Evolutionary conservation across 23 tunicate genomes (phyloP), one percentile per base, ranked within the genome.

Genomic region (Styela clava): DNA sequence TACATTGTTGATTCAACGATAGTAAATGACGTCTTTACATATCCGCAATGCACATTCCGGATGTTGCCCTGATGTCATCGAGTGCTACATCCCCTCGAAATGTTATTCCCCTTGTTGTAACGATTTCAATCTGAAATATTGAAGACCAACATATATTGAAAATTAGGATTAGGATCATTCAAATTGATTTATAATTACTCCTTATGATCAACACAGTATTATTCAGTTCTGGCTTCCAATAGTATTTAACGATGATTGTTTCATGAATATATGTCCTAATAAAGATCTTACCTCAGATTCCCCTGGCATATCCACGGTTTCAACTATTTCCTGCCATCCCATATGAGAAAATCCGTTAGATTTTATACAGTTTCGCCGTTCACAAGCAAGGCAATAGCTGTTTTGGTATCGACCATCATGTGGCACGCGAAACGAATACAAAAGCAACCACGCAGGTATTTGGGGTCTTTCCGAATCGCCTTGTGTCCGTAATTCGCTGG

Each of bases 41-140:
- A 52, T 76, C 81, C 12, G 69, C 85, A 23, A 32, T 27, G 5
- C 85, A 82, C 25, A 51, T 69, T 36, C 85, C 85, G 22, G 77
- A 37, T 21, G 32, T 68, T 28, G 69, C 9, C 22, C 16, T 22
- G 33, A 82, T 35, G 65, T 82, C 68, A 63, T 82, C 85, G 25
- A 82, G 23, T 2, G 85, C 85, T 24, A 69, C 21, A 31, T 82
- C 85, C 51, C 76, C 74, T 20, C 74, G 31, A 64, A 71, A 82
- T 16, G 78, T 69, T 25, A 30, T 22, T 27, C 85, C 85, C 36
- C 85, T 70, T 37, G 76, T 82, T n/a, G 78, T 76, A 35, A 82
- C 34, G 19, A 82, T 69, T 32, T 82, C 33, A 9, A 82, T 26
- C 85, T 82, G 65, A 0, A 82, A 62, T n/a, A n/a, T n/a, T n/a